Base-by-base conservation (phyloP, 35 echinoderm and acorn worm genomes). In the Apostichopus japonicus region DNA sequence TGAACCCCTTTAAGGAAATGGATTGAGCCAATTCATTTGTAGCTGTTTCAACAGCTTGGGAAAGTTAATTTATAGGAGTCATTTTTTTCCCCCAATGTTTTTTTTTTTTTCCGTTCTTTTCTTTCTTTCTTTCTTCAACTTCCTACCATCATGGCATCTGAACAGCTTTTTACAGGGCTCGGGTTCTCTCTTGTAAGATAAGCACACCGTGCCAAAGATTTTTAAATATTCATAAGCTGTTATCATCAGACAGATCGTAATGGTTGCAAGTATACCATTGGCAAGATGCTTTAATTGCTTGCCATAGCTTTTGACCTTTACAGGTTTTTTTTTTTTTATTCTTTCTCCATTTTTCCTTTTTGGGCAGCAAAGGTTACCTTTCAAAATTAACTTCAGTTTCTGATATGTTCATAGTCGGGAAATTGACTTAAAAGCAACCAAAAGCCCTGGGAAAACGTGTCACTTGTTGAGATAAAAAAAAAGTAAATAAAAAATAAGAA, bases 1-100 rank as follows among this genome's bases (percentile, higher is more conserved):
- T 61, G 57, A 13, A 19, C 22, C 17, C 71, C 71, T 75, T 75
- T 75, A 75, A 75, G 71, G 71, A 21, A 21, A 19, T 6, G 71
- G 71, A 19, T 75, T 75, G 71, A 75, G 71, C 71, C 71, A 75
- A 75, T 75, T 84, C 56, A 84, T 84, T 54, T 84, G 81, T 51
- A 84, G 56, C 54, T 57, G 55, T 84, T 75, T 75, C 71, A 75
- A 75, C 71, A 75, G 71, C 71, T 75, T 57, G 17, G 33, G 53
- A 59, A 59, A 59, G 81, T 84, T 84, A 59, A 84, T 84, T 84
- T 84, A 84, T 84, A 23, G 81, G 53, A 84, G 6, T 7, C 53
- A 84, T n/a, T 84, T n/a, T 84, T 58, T 9, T 53, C 54, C 81
- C 81, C 55, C 55, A 21, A 51, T 84, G 78, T 80, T 75, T 21